Percentiles rank a stretch among this genome's conserved stretches.
These are phyloP conservation scores for Pocillopora meandrina DNA, from an alignment of 92 coral and sea anemone genomes.

Conservation along the genomic window DNA sequence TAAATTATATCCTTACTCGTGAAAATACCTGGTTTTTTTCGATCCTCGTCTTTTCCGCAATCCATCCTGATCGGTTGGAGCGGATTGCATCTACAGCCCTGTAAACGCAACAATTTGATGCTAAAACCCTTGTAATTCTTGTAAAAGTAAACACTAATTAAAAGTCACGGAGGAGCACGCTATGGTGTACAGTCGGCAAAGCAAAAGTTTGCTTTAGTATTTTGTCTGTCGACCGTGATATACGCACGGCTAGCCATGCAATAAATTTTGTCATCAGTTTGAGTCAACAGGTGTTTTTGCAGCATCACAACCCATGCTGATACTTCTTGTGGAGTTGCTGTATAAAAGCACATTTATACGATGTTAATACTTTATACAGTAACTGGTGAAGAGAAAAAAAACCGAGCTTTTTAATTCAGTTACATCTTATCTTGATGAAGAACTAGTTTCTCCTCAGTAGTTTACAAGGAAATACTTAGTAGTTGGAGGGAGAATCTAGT, in stretches of 20 bases:
- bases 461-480: no score
- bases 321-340: no score
- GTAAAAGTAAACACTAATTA: neutral
- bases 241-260: neutral
- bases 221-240: neutral
- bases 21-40: neutral
- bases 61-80: neutral
- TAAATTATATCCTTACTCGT: neutral
- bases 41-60: neutral
- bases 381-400: no score
- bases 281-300: neutral
- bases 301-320: no score
- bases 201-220: neutral
- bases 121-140: neutral
- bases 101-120: neutral
- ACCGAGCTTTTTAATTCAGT: no score
- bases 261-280: no score
- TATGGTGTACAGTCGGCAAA: neutral
- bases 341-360: no score
- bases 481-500: no score
- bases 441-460: no score
- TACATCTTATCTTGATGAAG: no score
- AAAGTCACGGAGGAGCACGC: neutral
- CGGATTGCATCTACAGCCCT: neutral
- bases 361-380: no score